These are phyloP conservation scores for Micromesistius poutassou DNA, from an alignment of 2,797 vertebrate species.

Conservation along the genomic window DNA sequence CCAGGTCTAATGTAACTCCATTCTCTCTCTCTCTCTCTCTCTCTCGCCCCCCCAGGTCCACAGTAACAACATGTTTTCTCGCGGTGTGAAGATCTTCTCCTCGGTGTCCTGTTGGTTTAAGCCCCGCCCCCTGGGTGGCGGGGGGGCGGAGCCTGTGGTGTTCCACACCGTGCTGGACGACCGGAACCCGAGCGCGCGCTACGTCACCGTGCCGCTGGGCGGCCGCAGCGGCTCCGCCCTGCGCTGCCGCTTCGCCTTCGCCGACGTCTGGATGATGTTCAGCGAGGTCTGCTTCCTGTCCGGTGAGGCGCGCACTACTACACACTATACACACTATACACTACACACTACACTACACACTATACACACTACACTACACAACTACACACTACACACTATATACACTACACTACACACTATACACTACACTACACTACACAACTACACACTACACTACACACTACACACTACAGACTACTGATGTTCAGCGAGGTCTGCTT, in stretches of 20 bases:
- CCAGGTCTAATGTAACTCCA: no score
- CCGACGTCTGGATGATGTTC: slow-evolving; percentile 91
- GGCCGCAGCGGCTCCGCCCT: slow-evolving; percentile 76
- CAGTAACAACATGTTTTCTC: slow-evolving; percentile 91
- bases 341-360: not conserved
- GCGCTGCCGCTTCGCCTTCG: slow-evolving; percentile 83
- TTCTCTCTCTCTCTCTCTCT: not conserved
- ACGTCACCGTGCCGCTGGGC: slow-evolving; percentile 83
- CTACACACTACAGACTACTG: no score
- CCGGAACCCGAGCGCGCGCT: slow-evolving; percentile 86
- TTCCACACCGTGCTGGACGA: slow-evolving; percentile 84
- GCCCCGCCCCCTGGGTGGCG: slow-evolving; percentile 69
- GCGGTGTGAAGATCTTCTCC: slow-evolving; percentile 88
- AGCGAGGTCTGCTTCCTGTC: slow-evolving; percentile 91
- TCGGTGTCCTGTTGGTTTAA: slow-evolving; percentile 83
- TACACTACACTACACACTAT: no score
- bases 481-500: slow-evolving; percentile 93
- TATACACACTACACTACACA: not conserved
- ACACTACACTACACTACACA: no score
- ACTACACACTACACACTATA: no score
- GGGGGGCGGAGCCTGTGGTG: slow-evolving; percentile 75
- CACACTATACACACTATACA: not conserved
- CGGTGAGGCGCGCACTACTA: slow-evolving; percentile 58
- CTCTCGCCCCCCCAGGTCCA: slow-evolving; percentile 74
- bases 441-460: no score